Conservation (phyloP, 2,113 vertebrate genomes). For the Scomber japonicus region DNA sequence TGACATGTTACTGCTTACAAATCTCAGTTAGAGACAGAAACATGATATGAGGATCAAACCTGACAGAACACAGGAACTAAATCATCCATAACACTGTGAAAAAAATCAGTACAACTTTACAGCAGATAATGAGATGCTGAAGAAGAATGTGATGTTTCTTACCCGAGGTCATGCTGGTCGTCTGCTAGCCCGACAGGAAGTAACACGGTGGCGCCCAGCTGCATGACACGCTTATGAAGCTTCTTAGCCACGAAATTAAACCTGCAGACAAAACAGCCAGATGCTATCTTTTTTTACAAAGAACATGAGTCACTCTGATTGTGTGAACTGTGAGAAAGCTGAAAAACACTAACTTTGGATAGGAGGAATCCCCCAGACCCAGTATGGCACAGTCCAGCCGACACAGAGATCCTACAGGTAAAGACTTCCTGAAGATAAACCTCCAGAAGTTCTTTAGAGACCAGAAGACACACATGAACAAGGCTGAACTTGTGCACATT, state of each 20-base stretch:
- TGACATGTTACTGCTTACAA: too few relatives aligned
- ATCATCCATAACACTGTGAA: too few relatives aligned
- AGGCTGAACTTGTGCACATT: too few relatives aligned
- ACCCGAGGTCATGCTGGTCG: constrained; percentile 97
- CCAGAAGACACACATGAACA: neutral
- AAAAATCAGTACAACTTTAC: too few relatives aligned
- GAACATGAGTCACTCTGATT: neutral
- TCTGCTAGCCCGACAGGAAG: constrained; percentile 90
- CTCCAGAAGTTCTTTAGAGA: constrained; percentile 91
- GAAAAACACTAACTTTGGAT: constrained; percentile 89
- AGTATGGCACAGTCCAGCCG: constrained; percentile 91
- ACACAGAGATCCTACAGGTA: constrained; percentile 87
- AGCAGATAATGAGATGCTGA: too few relatives aligned
- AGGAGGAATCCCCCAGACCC: constrained; percentile 96
- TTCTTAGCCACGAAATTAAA: constrained; percentile 99
- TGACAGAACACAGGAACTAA: too few relatives aligned
- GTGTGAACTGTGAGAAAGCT: neutral
- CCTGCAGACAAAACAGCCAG: constrained; percentile 72
- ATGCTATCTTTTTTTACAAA: neutral
- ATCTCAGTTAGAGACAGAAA: too few relatives aligned
- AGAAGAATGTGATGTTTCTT: constrained; percentile 51
- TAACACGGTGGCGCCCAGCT: constrained; percentile 89
- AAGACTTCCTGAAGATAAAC: constrained; percentile 93
- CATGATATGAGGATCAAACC: too few relatives aligned
- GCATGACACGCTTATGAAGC: constrained; percentile 90